Evolutionary conservation across 2,797 vertebrate species (phyloP), one percentile per base, ranked within the genome.

Genomic region (Hydrocynus forskahlii): DNA sequence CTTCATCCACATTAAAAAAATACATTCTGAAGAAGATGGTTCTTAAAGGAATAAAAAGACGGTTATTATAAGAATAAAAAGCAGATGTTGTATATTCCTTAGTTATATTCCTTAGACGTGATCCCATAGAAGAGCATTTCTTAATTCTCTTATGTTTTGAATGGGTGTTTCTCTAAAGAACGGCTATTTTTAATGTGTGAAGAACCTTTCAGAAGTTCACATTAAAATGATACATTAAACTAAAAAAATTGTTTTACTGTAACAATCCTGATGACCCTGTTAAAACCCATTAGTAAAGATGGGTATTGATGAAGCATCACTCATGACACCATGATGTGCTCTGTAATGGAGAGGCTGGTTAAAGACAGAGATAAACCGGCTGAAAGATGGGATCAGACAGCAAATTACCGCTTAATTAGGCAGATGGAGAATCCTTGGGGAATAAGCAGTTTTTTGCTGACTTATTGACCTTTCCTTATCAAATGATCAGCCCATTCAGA

Each of bases 361-460:
- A 87, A 86, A 83, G 71, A 55, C 67, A 63, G 70, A 77, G 75
- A 87, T 79, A 66, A 35, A 21, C 16, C 75, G 45, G 40, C 54
- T 21, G 68, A 81, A 52, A 76, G 66, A 83, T 76, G 72, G 73
- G 75, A 71, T 80, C 75, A 85, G 76, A 71, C 71, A 81, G 81
- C 69, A 81, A 85, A 87, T 87, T 87, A 85, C 35, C 45, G 60
- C 79, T 76, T 83, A 77, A 85, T 83, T 81, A 85, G 55, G 67
- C 79, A 85, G 81, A 83, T 83, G 75, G 72, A 54, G 57, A 57
- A 69, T 78, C 77, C 75, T 84, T 25, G 45, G 78, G 78, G 45
- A 63, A 72, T 73, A 25, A 48, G 21, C 6, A 13, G 63, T 80
- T 77, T 40, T 25, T 25, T 25, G 5, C 54, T 81, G 43, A 81